Evolutionary conservation across 2,797 vertebrate genomes (phyloP), one percentile per base, ranked within the genome.

Genomic region (Jordanella pulchra): DNA sequence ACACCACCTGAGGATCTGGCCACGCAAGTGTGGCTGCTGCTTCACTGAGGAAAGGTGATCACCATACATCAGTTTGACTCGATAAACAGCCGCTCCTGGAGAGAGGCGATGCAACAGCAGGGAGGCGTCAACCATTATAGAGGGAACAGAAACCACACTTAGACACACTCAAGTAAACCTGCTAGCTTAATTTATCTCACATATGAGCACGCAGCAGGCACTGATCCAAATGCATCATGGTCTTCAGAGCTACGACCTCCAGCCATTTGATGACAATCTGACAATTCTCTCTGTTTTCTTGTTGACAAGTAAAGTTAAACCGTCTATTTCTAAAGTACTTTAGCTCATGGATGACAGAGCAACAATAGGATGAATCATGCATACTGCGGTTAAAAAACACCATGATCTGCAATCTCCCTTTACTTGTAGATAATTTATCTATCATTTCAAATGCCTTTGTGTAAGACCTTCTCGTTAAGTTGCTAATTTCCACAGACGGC

Each of bases 21-120:
- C n/a, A 35, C 65, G 54, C 23, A 42, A 35, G 60, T 53, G 67
- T 27, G 73, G 50, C 72, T 74, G 76, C 56, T 61, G 80, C 47
- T 78, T 27, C 80, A 65, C 67, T 67, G 44, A 85, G 77, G 83
- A 74, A 75, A 55, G 71, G 27, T 74, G 84, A 75, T 91, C 80
- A 77, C 67, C 82, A 85, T 90, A 90, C 88, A 92, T 89, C 86
- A 89, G 44, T 70, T 44, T 15, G 74, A 90, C 83, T 71, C 79
- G 74, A 72, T 84, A 82, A 90, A 86, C 80, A 78, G 79, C 77
- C 79, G 86, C 89, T 84, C 84, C 89, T 84, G 81, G 81, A 73
- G 61, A 10, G 39, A 56, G 83, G 71, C 65, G 56, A 74, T 50
- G 78, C 78, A 73, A 48, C 77, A 75, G 72, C 45, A 73, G 76